Base-by-base conservation (phyloP, 2,113 vertebrate genomes). In the Nematolebias whitei region DNA sequence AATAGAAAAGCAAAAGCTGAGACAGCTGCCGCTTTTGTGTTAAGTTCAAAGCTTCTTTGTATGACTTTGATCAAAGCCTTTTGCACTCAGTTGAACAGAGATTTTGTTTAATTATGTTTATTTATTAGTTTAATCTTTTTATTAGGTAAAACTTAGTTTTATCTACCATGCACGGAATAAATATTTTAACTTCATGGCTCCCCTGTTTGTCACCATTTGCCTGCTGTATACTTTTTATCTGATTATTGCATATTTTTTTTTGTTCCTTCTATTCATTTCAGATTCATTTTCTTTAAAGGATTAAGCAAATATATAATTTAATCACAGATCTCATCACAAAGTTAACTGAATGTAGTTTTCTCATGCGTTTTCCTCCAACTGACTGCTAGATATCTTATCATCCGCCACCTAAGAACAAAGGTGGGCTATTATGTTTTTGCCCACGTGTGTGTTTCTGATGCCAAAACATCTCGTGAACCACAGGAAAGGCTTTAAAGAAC, bases 111-210 rank as follows among this genome's bases (percentile, higher is more conserved):
- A 8, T 52, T 59, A n/a, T n/a, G n/a, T 41, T 56, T 45, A 50
- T n/a, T n/a, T 54, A 38, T 45, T 12, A 39, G 4, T 20, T 19
- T 24, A 26, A 4, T 29, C 51, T 24, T 22, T 4, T 29, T 57
- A 23, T 65, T 19, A 19, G 54, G 54, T 39, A 67, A 14, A 19
- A 43, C 72, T 68, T 66, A 22, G 29, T 22, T 68, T 79, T 74
- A 70, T 44, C 68, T 74, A 80, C 11, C 38, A 22, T 32, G 12
- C 61, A 12, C 13, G 8, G 55, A 23, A 58, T 63, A 12, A 29
- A 5, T 3, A 51, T 66, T 54, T 69, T 7, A 47, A 14, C 35
- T 12, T 58, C 13, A 8, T 26, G 26, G 54, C 39, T 5, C 15
- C 43, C 41, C 38, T 10, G 15, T 56, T 61, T 71, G 10, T 22